Conservation (phyloP, 2,888 invertebrate genomes). For the Myopa tessellatipennis region DNA sequence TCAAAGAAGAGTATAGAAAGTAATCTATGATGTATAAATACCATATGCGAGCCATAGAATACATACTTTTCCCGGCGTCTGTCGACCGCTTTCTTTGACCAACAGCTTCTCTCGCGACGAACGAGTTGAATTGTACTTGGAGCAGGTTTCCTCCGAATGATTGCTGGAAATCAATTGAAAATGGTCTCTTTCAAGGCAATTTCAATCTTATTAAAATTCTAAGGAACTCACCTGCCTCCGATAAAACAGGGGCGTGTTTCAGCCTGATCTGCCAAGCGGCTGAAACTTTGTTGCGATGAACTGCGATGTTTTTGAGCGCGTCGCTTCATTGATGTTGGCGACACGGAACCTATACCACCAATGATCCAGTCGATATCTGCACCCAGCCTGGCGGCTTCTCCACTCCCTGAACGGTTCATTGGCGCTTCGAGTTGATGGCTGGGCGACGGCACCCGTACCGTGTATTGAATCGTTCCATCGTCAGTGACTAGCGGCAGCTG, state of each 20-base stretch:
- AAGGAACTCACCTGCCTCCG: slow-evolving; percentile 34
- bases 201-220: neutral
- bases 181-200: neutral
- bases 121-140: slow-evolving; percentile 54
- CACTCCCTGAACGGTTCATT: slow-evolving; percentile 72
- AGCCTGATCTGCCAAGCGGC: slow-evolving; percentile 40
- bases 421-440: neutral
- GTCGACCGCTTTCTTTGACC: neutral
- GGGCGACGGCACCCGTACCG: slow-evolving; percentile 72
- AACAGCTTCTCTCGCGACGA: slow-evolving; percentile 54
- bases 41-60: neutral
- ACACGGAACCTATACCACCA: slow-evolving; percentile 73
- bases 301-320: slow-evolving; percentile 54
- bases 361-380: slow-evolving; percentile 82
- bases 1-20: no score
- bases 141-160: slow-evolving; percentile 46
- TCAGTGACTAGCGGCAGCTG: slow-evolving; percentile 78
- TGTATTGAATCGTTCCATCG: slow-evolving; percentile 82
- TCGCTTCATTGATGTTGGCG: slow-evolving; percentile 69
- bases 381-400: slow-evolving; percentile 48
- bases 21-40: no score
- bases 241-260: neutral
- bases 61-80: neutral
- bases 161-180: slow-evolving; percentile 39
- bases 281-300: slow-evolving; percentile 48